Conservation (phyloP, 2,797 vertebrate species). For the Poecilia picta region DNA sequence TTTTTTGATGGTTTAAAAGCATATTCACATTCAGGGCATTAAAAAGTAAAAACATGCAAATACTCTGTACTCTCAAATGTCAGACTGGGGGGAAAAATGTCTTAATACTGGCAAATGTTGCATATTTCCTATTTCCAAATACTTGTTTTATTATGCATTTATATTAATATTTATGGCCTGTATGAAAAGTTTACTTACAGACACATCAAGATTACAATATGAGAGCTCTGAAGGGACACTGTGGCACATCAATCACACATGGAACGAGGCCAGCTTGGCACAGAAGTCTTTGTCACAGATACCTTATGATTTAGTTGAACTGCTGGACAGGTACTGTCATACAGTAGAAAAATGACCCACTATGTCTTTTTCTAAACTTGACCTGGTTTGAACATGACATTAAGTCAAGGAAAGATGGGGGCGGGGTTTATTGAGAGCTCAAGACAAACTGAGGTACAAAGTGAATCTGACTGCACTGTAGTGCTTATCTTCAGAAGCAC, state of each 20-base stretch:
- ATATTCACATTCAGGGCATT: not conserved
- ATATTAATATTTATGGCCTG: slow-evolving; percentile 43
- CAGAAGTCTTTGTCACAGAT: slow-evolving; percentile 15
- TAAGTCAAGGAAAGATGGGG: slow-evolving; percentile 7
- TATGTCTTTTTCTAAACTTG: slow-evolving; percentile 16
- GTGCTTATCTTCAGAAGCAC: too few relatives aligned
- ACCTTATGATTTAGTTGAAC: not conserved
- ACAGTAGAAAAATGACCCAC: not conserved
- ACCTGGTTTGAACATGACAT: slow-evolving; percentile 6
- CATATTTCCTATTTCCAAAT: slow-evolving; percentile 26
- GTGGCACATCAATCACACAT: slow-evolving; percentile 4
- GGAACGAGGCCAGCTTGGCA: slow-evolving; percentile 7
- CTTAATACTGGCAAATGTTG: slow-evolving; percentile 19
- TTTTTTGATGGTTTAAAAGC: not conserved
- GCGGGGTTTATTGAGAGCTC: not conserved
- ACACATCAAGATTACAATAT: slow-evolving; percentile 24
- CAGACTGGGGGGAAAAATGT: not conserved
- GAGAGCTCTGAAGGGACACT: not conserved
- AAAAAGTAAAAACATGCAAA: slow-evolving; percentile 5
- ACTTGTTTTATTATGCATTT: slow-evolving; percentile 35
- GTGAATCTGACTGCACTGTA: not conserved
- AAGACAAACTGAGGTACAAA: not conserved
- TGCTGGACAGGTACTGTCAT: slow-evolving; percentile 9
- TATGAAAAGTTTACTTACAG: slow-evolving; percentile 37
- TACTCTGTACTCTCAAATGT: slow-evolving; percentile 30